Evolutionary conservation across 1,140 invertebrate genomes (phyloP), one percentile per base, ranked within the genome.

Genomic region (Agrilus planipennis): DNA sequence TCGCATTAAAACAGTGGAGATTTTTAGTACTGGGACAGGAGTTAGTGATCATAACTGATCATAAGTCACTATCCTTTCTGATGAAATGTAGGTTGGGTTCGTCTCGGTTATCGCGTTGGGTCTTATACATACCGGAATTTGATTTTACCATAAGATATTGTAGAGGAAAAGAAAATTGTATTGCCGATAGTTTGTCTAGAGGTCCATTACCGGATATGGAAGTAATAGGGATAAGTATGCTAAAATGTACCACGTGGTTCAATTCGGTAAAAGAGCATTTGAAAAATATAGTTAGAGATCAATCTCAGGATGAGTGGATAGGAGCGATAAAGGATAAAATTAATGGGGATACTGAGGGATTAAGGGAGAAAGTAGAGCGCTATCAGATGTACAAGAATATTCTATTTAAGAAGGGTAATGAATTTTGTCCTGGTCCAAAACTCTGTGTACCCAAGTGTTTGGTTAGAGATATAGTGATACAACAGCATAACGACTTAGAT

Each of bases 1-100:
- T n/a, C n/a, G n/a, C n/a, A n/a, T n/a, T n/a, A n/a, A 45, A 44
- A 10, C 60, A 62, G 29, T 58, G 55, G 42, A 41, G 57, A 25
- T 50, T 49, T 2, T 47, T 52, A 34, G 14, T 38, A 18, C 46
- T 46, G 30, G 54, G 52, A 6, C 15, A 11, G 16, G 28, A 41
- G 23, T 2, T 45, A 11, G 16, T 41, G 3, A 58, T 71, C 12
- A 38, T 54, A 36, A 70, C 68, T 0, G 68, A 73, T 44, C 66
- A 73, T 43, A 52, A 62, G 31, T 52, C 59, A 0, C 46, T 70
- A 14, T 53, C 43, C 9, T 71, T 61, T 53, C 44, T 71, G 4
- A 52, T 50, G 11, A 44, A 49, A 9, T 61, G 61, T 18, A 61
- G 55, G 31, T 55, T 64, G 28, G 49, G 55, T 17, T 62, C 49